phyloP scores from a whole-genome alignment of 1,140 invertebrate genomes.

The Eumeta japonica region DNA sequence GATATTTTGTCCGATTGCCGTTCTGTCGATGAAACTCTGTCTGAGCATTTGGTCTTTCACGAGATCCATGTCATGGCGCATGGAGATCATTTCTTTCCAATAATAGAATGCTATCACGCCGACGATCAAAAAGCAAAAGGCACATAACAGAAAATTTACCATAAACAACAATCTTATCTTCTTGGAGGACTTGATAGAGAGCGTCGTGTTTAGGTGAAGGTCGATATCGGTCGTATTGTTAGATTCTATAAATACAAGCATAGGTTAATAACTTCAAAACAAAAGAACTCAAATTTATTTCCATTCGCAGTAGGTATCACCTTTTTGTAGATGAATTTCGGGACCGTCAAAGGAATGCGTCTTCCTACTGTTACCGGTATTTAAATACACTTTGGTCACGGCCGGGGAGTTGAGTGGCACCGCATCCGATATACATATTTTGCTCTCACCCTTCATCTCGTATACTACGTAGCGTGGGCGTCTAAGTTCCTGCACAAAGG shows the following conservation, averaged over 20 bases:
- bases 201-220: slow-evolving; percentile 47
- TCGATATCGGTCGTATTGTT: slow-evolving; percentile 44
- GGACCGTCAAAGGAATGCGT: slow-evolving; percentile 34
- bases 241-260: too few relatives aligned
- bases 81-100: slow-evolving; percentile 44
- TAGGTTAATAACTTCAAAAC: too few relatives aligned
- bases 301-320: too few relatives aligned
- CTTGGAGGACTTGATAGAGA: slow-evolving; percentile 52
- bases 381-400: slow-evolving; percentile 48
- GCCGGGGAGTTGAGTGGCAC: slow-evolving; percentile 42
- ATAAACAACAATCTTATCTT: slow-evolving; percentile 48
- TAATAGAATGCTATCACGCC: slow-evolving; percentile 44
- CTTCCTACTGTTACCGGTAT: slow-evolving; percentile 43
- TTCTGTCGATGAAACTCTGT: slow-evolving; percentile 25
- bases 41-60: slow-evolving; percentile 36
- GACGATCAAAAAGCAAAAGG: slow-evolving; percentile 39
- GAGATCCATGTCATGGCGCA: slow-evolving; percentile 35
- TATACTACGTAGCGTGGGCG: slow-evolving; percentile 39
- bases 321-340: slow-evolving; percentile 49
- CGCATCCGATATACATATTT: slow-evolving; percentile 40
- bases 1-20: slow-evolving; percentile 13
- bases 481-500: slow-evolving; percentile 47
- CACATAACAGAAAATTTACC: slow-evolving; percentile 43
- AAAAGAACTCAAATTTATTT: too few relatives aligned
- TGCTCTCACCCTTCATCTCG: slow-evolving; percentile 42